Percentiles rank a stretch among this genome's conserved stretches.
These are phyloP conservation scores for Scaptomyza parva DNA, from an alignment of 2,888 invertebrate species.

Conservation along the genomic window DNA sequence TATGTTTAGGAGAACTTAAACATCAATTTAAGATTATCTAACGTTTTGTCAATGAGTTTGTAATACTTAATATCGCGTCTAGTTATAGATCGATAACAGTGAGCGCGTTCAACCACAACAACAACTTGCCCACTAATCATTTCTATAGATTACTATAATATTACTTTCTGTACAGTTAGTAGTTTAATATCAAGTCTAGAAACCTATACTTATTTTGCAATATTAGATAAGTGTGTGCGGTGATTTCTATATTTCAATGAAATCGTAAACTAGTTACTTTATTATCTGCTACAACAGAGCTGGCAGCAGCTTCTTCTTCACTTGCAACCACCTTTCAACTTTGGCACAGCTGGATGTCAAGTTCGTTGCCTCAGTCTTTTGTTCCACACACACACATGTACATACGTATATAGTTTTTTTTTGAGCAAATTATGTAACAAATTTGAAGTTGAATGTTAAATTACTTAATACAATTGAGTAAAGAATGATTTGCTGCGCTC, in stretches of 20 bases:
- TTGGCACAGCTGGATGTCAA: conserved; percentile 41
- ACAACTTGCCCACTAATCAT: conserved; percentile 1
- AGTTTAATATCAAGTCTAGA: background rate
- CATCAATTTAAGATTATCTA: background rate
- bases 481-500: conserved; percentile 73
- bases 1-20: background rate
- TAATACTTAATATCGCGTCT: background rate
- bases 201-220: conserved; percentile 1
- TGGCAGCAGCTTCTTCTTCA: background rate
- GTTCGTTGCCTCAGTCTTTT: conserved; percentile 77
- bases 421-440: conserved; percentile 39
- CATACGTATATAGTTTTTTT: conserved; percentile 14
- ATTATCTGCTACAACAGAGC: background rate
- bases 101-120: background rate
- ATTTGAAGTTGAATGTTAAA: conserved; percentile 57
- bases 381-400: conserved; percentile 47
- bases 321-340: conserved; percentile 3
- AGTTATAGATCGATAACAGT: background rate
- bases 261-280: too few relatives aligned
- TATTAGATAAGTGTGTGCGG: background rate
- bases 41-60: background rate
- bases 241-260: background rate
- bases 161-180: background rate
- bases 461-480: conserved; percentile 62
- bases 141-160: background rate